Base-by-base conservation (phyloP, 2,113 vertebrate genomes). In the Montifringilla adamsi region DNA sequence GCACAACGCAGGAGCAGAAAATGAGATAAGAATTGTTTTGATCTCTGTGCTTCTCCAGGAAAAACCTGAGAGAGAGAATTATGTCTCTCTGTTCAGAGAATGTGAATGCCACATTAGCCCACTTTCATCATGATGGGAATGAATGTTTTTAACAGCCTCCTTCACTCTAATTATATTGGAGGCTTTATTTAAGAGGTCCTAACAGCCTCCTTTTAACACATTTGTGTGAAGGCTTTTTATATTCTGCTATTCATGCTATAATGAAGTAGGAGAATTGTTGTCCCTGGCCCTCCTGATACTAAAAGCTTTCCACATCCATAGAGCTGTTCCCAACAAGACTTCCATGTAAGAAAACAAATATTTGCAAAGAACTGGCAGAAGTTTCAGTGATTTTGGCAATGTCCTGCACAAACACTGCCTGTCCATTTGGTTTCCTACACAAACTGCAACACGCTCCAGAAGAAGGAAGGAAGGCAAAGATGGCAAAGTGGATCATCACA, bases 181-280 rank as follows among this genome's bases (percentile, higher is more conserved):
- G 86, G 53, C 33, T 89, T 91, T 49, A 60, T 94, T 94, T 78
- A 72, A 79, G 89, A 84, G 56, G 52, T 50, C 66, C 46, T 91
- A 89, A 84, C 52, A 87, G 46, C 44, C 91, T 77, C 50, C 83
- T 94, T 89, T 94, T 95, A 96, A 62, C 93, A 94, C 66, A 6
- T 64, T 55, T 49, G 87, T 94, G 93, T 33, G 72, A 94, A 96
- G 70, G 39, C 11, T 62, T 89, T 96, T 95, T 87, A 55, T 14
- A 63, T 80, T 91, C 59, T 60, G 58, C 87, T 62, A n/a, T n/a
- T n/a, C n/a, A n/a, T n/a, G 53, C 3, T 74, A 70, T 90, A 85
- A 91, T 18, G 3, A 43, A 60, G 44, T 13, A 33, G 67, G 21
- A 73, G 67, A 83, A 89, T 37, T 83, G 55, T 13, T 83, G 67